Base-by-base conservation (phyloP, 2,797 vertebrate species). In the Tokudaia muenninki region DNA sequence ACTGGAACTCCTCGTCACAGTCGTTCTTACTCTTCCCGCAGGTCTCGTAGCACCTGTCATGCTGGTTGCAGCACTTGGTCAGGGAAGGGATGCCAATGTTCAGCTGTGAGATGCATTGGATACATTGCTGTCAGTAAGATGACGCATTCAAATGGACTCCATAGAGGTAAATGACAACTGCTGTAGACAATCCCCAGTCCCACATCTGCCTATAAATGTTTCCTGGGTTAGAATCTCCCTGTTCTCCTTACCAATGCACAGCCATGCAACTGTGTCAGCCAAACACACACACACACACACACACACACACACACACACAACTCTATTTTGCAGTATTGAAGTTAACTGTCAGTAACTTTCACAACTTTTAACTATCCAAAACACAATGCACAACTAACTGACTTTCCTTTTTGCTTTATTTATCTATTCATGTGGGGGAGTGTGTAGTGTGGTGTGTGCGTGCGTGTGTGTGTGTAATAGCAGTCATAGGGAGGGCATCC, bases 21-120 rank as follows among this genome's bases (percentile, higher is more conserved):
- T 99, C 99, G 0, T 98, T 99, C 98, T 99, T 99, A 97, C 99
- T 98, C 7, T 96, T 98, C 29, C 99, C 99, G 17, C 99, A 99
- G 50, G 99, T 99, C 97, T 99, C 99, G 0, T 99, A 99, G 98
- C 99, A 99, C 95, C 99, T 98, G 98, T 99, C 99, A 0, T 99
- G 99, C 34, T 99, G 99, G 98, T 99, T 99, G 98, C 99, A 99
- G 98, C 99, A 99, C 97, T 98, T 99, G 6, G 99, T 99, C 99
- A 99, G 99, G 22, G 99, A 99, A 1, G 99, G 99, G 98, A 99
- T 99, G 55, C 99, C 99, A 0, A 99, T 98, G 98, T 99, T 99
- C 97, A 99, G 99, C 99, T 99, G 98, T 21, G 63, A 96, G 96
- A 80, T 24, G 93, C 93, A 78, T 44, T 17, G 57, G 21, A 31